Percentiles rank a stretch among this genome's conserved stretches.
Conservation (phyloP, 2,797 vertebrate species). For the Muraenolepis orangiensis region DNA sequence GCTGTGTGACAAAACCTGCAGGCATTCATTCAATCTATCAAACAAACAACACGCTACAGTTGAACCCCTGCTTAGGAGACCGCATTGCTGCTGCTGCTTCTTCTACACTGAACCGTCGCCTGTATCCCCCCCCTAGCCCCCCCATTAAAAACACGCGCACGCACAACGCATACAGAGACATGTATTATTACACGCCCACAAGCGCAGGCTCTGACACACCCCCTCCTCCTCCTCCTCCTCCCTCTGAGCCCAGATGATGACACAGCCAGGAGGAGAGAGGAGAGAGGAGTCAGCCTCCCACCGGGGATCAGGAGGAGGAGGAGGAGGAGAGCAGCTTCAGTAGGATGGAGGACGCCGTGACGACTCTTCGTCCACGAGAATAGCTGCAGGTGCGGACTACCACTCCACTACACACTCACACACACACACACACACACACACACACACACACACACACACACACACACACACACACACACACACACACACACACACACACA, state of each 20-base stretch:
- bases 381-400: constrained; percentile 44
- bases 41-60: background rate
- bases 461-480: background rate
- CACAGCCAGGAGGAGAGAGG: constrained; percentile 32
- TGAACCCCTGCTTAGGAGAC: background rate
- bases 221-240: constrained; percentile 33
- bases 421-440: background rate
- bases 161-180: constrained; percentile 53
- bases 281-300: background rate
- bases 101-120: background rate
- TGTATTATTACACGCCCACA: constrained; percentile 34
- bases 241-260: constrained; percentile 32
- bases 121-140: background rate
- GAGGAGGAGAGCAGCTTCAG: constrained; percentile 51
- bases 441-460: no score
- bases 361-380: constrained; percentile 29
- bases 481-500: no score
- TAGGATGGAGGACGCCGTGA: constrained; percentile 24
- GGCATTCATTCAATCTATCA: background rate
- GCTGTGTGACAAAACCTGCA: background rate
- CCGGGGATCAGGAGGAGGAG: background rate
- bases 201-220: constrained; percentile 67
- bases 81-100: background rate
- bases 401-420: constrained; percentile 20
- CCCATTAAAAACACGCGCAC: constrained; percentile 51